Base-by-base conservation (phyloP, 2,797 vertebrate genomes). In the Crenichthys baileyi region DNA sequence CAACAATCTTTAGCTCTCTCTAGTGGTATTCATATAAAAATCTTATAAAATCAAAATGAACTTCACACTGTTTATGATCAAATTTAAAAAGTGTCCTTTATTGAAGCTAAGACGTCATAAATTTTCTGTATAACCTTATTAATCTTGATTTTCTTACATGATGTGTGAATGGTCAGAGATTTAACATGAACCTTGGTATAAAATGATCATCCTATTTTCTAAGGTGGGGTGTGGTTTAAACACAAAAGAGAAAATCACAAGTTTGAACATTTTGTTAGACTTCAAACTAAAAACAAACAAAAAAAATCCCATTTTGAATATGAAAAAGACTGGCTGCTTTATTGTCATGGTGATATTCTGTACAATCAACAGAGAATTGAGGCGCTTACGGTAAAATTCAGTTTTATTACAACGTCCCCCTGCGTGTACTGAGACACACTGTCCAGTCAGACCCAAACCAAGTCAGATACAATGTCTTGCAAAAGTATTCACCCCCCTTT, bases 251-350 rank as follows among this genome's bases (percentile, higher is more conserved):
- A 51, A 15, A 15, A 13, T 36, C 20, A 12, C 63, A 67, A 24
- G 41, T 44, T 22, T 68, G 3, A 46, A 46, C 41, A 46, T 4
- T 55, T 22, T 22, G 16, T 51, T 24, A 16, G n/a, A 60, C 7
- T 16, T 46, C 1, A 68, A 36, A n/a, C 1, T 15, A 48, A 12
- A 63, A 12, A 2, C 3, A 4, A 29, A 55, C 5, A 58, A 1
- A 76, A 60, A 73, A 9, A 0, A 72, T 72, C 53, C 61, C 74
- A 0, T 1, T 75, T 1, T 53, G 50, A 87, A 85, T 90, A 83
- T 86, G 91, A 93, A 95, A 92, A 93, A 87, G 70, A 91, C 74
- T 80, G 84, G 79, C 74, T 82, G 76, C 48, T 95, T 95, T 95
- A 95, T 94, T 95, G 83, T 91, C 72, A 87, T 82, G 75, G 70